These are phyloP conservation scores for Cetonia aurata DNA, from an alignment of 2,888 invertebrate genomes.

Conservation along the genomic window DNA sequence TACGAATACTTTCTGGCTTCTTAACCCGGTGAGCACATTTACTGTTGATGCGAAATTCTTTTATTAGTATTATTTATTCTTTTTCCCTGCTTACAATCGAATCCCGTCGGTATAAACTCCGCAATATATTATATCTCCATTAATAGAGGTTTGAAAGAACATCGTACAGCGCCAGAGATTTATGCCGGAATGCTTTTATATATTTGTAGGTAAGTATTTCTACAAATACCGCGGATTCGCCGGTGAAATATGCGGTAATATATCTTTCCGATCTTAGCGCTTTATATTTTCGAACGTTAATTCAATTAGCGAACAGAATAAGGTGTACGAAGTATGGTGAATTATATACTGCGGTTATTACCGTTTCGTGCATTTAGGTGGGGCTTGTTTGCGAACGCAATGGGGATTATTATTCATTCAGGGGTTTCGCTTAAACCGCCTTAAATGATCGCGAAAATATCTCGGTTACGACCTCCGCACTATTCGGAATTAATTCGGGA, in stretches of 20 bases:
- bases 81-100: constrained; percentile 14
- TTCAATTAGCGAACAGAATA: constrained; percentile 43
- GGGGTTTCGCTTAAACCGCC: constrained; percentile 7
- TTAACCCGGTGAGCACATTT: background rate
- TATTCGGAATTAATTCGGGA: constrained; percentile 13
- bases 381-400: constrained; percentile 6
- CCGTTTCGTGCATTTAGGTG: constrained; percentile 17
- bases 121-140: constrained; percentile 38
- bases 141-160: constrained; percentile 38
- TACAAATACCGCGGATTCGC: constrained; percentile 43
- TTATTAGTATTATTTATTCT: constrained; percentile 30
- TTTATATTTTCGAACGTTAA: constrained; percentile 43
- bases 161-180: constrained; percentile 41
- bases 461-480: constrained; percentile 4
- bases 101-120: constrained; percentile 9
- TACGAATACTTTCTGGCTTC: too few relatives aligned
- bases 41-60: constrained; percentile 10
- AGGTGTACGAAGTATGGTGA: constrained; percentile 26
- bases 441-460: constrained; percentile 22
- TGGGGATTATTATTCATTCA: background rate
- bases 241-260: constrained; percentile 42
- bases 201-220: constrained; percentile 45
- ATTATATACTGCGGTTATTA: constrained; percentile 32
- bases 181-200: constrained; percentile 46
- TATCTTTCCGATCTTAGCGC: constrained; percentile 43